Evolutionary conservation across 2,797 vertebrate species (phyloP).

Genomic region (Sebastes itinus): DNA sequence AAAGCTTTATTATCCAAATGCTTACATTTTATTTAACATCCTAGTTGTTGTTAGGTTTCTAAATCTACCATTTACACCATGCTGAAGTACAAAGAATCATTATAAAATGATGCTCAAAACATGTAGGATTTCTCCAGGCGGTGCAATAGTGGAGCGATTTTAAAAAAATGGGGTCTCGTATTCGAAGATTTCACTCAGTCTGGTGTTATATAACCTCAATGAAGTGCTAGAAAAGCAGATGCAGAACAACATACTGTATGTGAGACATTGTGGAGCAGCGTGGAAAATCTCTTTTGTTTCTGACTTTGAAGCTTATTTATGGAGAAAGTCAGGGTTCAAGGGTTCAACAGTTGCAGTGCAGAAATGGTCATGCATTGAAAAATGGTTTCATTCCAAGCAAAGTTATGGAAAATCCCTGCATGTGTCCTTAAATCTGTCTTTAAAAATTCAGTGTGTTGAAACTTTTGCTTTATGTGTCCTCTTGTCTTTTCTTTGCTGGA

Average conservation of each 20-base stretch:
- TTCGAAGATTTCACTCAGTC: neutral
- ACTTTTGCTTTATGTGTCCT: neutral
- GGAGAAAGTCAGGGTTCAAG: neutral
- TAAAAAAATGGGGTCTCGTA: neutral
- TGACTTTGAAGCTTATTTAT: neutral
- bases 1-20: neutral
- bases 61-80: neutral
- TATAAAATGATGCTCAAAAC: neutral
- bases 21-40: neutral
- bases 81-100: neutral
- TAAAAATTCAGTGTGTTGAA: neutral
- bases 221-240: conserved; percentile 1
- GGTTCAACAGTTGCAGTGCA: neutral
- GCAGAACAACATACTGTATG: neutral
- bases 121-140: neutral
- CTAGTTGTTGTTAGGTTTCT: neutral
- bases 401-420: neutral
- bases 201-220: conserved; percentile 4
- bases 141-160: neutral
- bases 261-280: neutral
- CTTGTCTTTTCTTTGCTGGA: neutral
- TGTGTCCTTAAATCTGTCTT: neutral
- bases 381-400: neutral
- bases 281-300: neutral
- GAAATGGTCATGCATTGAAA: neutral